Conservation (phyloP, 2,113 vertebrate species). For the Alouatta palliata region DNA sequence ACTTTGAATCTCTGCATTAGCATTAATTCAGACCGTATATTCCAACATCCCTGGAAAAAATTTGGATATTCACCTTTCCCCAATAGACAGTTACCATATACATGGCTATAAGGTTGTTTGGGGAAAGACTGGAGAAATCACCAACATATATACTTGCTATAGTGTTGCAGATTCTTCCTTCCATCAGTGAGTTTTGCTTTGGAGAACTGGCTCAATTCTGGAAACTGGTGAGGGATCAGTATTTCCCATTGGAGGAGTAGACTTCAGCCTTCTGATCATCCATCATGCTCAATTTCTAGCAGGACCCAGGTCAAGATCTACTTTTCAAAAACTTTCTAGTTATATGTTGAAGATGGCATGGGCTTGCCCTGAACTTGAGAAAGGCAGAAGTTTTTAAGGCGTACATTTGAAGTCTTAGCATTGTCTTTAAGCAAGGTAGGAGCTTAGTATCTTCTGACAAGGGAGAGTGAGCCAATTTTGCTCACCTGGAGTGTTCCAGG, state of each 20-base stretch:
- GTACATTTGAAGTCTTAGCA: not conserved
- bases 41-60: not conserved
- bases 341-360: not conserved
- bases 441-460: not conserved
- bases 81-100: not conserved
- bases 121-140: not conserved
- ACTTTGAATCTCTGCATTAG: not conserved
- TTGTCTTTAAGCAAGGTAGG: not conserved
- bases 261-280: not conserved
- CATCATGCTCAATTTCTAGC: not conserved
- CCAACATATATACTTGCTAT: not conserved
- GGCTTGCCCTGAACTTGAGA: not conserved
- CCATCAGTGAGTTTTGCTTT: not conserved
- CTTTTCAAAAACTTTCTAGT: not conserved
- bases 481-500: not conserved
- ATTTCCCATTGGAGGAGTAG: not conserved
- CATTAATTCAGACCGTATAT: not conserved
- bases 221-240: not conserved
- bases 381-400: not conserved
- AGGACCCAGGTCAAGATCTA: not conserved
- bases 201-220: not conserved
- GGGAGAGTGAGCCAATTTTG: not conserved
- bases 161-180: not conserved
- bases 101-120: not conserved
- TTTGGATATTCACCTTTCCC: not conserved